These are phyloP conservation scores for Limnephilus lunatus DNA, from an alignment of 2,888 invertebrate species.

Conservation along the genomic window DNA sequence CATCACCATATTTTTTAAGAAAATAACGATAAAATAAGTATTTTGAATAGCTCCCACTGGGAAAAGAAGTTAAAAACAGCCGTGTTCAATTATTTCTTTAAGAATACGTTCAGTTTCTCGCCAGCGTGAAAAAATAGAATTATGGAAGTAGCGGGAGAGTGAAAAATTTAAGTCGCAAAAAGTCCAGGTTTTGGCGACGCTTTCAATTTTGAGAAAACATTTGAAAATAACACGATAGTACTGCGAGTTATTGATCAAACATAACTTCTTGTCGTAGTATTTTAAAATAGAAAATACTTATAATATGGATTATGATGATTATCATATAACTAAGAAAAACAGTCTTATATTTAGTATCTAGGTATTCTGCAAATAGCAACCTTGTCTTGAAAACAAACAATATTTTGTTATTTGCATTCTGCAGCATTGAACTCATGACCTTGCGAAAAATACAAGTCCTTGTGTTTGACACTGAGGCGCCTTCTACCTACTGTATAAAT, in stretches of 20 bases:
- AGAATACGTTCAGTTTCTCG: not conserved
- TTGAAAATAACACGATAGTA: not conserved
- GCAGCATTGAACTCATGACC: not conserved
- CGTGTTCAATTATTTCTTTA: slow-evolving; percentile 5
- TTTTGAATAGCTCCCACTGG: not conserved
- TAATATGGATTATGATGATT: not conserved
- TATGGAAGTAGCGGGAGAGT: not conserved
- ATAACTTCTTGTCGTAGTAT: not conserved
- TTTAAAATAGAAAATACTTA: not conserved
- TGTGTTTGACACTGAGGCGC: not conserved
- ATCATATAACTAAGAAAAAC: not conserved
- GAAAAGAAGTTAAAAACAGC: not conserved
- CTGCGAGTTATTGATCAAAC: not conserved
- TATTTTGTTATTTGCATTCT: not conserved
- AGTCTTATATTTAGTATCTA: not conserved
- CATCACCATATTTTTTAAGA: not conserved
- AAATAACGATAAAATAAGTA: not conserved
- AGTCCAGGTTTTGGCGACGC: not conserved
- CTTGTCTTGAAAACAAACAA: not conserved
- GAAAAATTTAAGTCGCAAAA: not conserved
- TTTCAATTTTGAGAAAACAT: not conserved
- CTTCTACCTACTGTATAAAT: not conserved
- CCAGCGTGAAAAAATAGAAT: not conserved
- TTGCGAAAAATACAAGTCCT: not conserved
- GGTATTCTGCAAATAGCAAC: not conserved